Percentiles rank a stretch among this genome's conserved stretches.
These are phyloP conservation scores for Trochalopteron elliotii DNA, from an alignment of 2,113 vertebrate species.

Conservation along the genomic window DNA sequence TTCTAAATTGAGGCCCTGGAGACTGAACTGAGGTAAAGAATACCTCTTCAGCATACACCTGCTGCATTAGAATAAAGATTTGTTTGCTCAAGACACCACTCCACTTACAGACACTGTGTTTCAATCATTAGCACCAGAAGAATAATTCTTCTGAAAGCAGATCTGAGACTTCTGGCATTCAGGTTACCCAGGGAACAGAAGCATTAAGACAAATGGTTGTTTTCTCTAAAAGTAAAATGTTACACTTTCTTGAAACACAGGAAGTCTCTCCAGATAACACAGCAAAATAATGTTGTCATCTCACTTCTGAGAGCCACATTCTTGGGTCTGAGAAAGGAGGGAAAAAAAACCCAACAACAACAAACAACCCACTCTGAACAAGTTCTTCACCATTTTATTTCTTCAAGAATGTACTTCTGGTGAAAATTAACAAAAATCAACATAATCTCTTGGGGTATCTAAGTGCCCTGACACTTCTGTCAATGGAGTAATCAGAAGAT, in stretches of 20 bases:
- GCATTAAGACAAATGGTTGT: not conserved
- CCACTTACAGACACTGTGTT: not conserved
- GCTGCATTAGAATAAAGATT: not conserved
- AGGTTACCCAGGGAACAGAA: not conserved
- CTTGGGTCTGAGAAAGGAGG: not conserved
- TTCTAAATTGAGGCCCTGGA: not conserved
- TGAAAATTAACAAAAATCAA: not conserved
- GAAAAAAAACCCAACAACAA: accelerated
- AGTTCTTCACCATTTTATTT: not conserved
- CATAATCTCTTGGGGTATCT: not conserved
- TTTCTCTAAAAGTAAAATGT: not conserved
- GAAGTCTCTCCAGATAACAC: not conserved
- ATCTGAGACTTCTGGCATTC: not conserved
- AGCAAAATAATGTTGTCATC: not conserved
- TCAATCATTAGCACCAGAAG: not conserved
- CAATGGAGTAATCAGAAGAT: not conserved
- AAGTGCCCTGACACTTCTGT: not conserved
- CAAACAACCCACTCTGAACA: not conserved
- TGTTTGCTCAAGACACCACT: slow-evolving; percentile 9
- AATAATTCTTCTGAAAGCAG: not conserved
- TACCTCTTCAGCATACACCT: not conserved
- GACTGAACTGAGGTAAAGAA: not conserved
- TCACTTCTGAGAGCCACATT: not conserved
- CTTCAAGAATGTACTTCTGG: not conserved
- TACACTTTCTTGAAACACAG: not conserved